These are phyloP conservation scores for Hestina assimilis DNA, from an alignment of 1,140 invertebrate genomes.

Conservation along the genomic window DNA sequence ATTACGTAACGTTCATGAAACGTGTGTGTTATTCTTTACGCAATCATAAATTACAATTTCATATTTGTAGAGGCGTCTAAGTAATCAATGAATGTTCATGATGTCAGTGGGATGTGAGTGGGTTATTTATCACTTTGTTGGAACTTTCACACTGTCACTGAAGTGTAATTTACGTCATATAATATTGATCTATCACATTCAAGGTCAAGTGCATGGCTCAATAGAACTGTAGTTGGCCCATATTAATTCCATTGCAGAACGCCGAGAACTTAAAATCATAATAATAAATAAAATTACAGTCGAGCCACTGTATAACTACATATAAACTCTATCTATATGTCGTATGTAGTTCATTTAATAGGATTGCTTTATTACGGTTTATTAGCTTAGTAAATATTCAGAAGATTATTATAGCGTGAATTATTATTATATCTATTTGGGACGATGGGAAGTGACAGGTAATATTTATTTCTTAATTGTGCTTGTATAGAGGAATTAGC, in stretches of 20 bases:
- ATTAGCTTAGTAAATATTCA: no score
- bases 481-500: not conserved
- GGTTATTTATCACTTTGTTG: not conserved
- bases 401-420: not conserved
- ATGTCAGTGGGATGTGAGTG: not conserved
- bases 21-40: not conserved
- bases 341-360: no score
- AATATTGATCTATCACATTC: conserved; percentile 44
- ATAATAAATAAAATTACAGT: no score
- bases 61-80: not conserved
- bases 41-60: not conserved
- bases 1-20: no score
- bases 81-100: not conserved
- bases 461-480: not conserved
- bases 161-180: not conserved
- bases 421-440: not conserved
- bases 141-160: not conserved
- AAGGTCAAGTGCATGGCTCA: conserved; percentile 46
- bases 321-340: no score
- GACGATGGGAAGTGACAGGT: not conserved
- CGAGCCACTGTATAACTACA: no score
- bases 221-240: not conserved
- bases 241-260: not conserved
- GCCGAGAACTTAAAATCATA: not conserved
- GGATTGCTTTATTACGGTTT: no score